A percentile compares a stretch with the other conserved stretches of the same genome.
Evolutionary conservation across 2,888 invertebrate genomes (phyloP).

Genomic region (Amiota minor): DNA sequence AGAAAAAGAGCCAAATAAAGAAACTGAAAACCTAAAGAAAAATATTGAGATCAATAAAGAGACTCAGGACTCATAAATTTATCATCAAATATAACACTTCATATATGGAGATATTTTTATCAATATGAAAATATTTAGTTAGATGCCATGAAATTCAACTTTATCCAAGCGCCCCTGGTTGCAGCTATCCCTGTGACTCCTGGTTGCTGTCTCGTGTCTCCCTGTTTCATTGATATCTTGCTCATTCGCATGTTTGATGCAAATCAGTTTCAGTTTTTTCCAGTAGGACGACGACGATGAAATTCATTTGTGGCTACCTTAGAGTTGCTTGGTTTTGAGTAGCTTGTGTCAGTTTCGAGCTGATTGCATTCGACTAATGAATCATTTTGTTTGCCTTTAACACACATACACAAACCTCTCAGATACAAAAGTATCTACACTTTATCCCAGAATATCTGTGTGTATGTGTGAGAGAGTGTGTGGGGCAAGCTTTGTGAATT

Average conservation of each 20-base stretch:
- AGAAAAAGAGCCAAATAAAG: too few relatives aligned
- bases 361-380: constrained; percentile 68
- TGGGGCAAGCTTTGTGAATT: constrained; percentile 63
- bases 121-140: too few relatives aligned
- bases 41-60: too few relatives aligned
- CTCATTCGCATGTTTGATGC: constrained; percentile 67
- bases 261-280: constrained; percentile 58
- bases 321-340: constrained; percentile 13
- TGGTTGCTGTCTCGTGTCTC: constrained; percentile 28
- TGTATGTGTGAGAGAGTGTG: constrained; percentile 48
- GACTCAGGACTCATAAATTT: too few relatives aligned
- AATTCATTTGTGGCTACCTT: too few relatives aligned
- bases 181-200: too few relatives aligned
- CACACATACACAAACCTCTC: constrained; percentile 21
- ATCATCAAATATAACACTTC: too few relatives aligned
- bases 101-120: too few relatives aligned
- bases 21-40: too few relatives aligned
- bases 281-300: constrained; percentile 16
- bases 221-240: constrained; percentile 42
- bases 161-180: too few relatives aligned
- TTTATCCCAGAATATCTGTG: constrained; percentile 20
- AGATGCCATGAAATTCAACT: too few relatives aligned
- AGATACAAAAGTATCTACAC: not conserved
- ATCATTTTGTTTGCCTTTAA: constrained; percentile 60
- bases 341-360: constrained; percentile 62